A percentile compares a stretch with the other conserved stretches of the same genome.
These are phyloP conservation scores for Drosophila punjabiensis DNA, from an alignment of 1,140 invertebrate species.

Conservation along the genomic window DNA sequence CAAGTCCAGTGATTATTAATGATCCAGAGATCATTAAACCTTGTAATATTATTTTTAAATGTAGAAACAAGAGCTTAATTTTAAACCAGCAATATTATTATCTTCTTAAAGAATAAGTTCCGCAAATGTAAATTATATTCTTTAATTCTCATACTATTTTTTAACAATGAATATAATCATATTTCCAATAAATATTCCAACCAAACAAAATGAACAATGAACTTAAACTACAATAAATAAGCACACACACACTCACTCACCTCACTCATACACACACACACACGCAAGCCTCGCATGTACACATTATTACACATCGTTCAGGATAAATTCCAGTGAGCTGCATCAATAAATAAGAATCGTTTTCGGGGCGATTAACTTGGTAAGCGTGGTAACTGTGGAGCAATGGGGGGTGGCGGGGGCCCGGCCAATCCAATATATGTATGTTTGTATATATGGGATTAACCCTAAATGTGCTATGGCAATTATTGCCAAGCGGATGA, in stretches of 20 bases:
- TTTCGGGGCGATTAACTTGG: conserved; percentile 47
- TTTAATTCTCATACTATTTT: neutral
- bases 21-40: neutral
- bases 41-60: neutral
- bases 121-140: neutral
- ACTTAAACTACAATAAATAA: conserved; percentile 21
- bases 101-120: neutral
- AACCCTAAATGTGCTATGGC: conserved; percentile 78
- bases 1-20: neutral
- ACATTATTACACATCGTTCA: conserved; percentile 26
- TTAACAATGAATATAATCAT: no score
- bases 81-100: neutral
- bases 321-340: conserved; percentile 50
- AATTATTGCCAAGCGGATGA: conserved; percentile 77
- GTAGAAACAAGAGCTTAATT: neutral
- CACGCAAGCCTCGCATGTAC: neutral
- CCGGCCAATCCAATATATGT: conserved; percentile 40
- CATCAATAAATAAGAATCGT: conserved; percentile 57
- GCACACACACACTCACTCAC: neutral
- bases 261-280: neutral
- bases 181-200: conserved; percentile 5
- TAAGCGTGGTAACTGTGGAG: neutral
- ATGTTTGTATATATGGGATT: conserved; percentile 58
- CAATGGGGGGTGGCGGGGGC: neutral
- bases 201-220: conserved; percentile 11